Base-by-base conservation (phyloP, 2,888 invertebrate species). In the Xestia xanthographa region DNA sequence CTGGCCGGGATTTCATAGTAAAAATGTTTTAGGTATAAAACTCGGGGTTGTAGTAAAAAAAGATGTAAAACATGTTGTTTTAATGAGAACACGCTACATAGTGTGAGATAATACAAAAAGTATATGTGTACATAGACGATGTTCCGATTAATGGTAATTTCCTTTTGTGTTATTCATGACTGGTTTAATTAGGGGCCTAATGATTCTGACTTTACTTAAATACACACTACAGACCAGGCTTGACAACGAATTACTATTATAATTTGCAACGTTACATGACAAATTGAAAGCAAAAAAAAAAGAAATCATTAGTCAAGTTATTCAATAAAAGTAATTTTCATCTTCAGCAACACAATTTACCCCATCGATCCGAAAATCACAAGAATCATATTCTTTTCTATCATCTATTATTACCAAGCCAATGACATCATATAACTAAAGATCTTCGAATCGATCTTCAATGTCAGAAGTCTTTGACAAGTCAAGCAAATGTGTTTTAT, bases 381-480 rank as follows among this genome's bases (percentile, higher is more conserved):
- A 56, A 69, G 9, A 66, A 56, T 70, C 34, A 20, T 20, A 56
- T 20, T n/a, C 14, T n/a, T 71, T n/a, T 34, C 34, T 38, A 60
- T 65, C 1, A 72, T 66, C 62, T 67, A 75, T 72, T 79, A 78
- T 50, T 41, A 58, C 41, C 6, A 56, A 62, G 20, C 22, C 66
- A 65, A 29, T 8, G 12, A 70, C 38, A 80, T 72, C 4, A 63
- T 76, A 69, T 58, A 38, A 34, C 34, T 17, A 48, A 45, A 73
- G 17, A 72, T 66, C 45, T 58, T 34, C 20, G 34, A 70, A 83
- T 87, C 63, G 79, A 80, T 80, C 53, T 72, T 63, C 20, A 60
- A 75, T 68, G 69, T 75, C 72, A 60, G 72, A 83, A 81, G 78
- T 79, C 86, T 84, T 86, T 86, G 86, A 88, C 78, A 83, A 88